A percentile compares a stretch with the other conserved stretches of the same genome.
Evolutionary conservation across 2,888 invertebrate species (phyloP).

Genomic region (Rhaphigaster nebulosa): DNA sequence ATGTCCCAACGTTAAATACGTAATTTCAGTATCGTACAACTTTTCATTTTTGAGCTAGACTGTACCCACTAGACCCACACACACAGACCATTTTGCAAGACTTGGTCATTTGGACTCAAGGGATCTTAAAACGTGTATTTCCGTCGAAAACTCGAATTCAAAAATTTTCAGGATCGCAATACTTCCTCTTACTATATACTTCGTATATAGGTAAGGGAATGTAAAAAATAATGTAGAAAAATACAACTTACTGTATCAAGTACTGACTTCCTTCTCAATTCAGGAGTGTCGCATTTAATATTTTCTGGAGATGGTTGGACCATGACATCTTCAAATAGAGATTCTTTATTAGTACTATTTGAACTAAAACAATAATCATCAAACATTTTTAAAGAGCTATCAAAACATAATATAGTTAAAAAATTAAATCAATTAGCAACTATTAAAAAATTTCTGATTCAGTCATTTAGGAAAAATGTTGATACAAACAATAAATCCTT

Average conservation of each 20-base stretch:
- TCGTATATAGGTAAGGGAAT: no score
- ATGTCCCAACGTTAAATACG: no score
- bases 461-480: background rate
- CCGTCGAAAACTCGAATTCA: no score
- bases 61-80: no score
- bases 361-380: background rate
- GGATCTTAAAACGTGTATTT: no score
- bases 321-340: conserved; percentile 56
- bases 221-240: background rate
- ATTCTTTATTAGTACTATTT: background rate
- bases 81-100: no score
- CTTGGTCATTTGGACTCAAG: no score
- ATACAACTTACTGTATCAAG: conserved; percentile 68
- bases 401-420: background rate
- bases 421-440: background rate
- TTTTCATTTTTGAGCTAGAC: no score
- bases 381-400: background rate
- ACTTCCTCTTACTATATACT: no score
- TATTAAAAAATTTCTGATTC: background rate
- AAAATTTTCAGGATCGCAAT: no score
- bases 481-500: no score
- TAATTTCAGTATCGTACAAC: no score
- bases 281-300: conserved; percentile 76
- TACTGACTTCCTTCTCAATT: conserved; percentile 74
- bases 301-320: conserved; percentile 69